A percentile compares a stretch with the other conserved stretches of the same genome.
Conservation (phyloP, 1,140 invertebrate species). For the Vanessa atalanta region DNA sequence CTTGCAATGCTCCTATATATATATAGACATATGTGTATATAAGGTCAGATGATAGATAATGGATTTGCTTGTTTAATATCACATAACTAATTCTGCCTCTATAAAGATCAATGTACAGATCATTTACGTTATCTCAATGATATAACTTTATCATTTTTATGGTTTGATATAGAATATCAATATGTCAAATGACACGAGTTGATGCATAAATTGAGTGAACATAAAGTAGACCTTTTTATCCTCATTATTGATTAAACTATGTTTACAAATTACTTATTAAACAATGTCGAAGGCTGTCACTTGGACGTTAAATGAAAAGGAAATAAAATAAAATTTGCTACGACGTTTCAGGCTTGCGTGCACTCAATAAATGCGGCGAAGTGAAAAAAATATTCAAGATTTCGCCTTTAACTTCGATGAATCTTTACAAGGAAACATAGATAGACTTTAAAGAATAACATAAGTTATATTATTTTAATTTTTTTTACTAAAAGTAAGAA, state of each 20-base stretch:
- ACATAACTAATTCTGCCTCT: constrained; percentile 16
- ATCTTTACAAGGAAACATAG: constrained; percentile 21
- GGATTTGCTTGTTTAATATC: constrained; percentile 4
- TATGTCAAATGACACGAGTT: not conserved
- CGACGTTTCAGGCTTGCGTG: constrained; percentile 23
- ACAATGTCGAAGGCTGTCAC: not conserved
- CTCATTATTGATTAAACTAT: not conserved
- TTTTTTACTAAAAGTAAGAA: no score
- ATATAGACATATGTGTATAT: constrained; percentile 14
- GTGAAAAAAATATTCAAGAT: constrained; percentile 31
- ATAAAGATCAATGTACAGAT: not conserved
- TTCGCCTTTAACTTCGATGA: constrained; percentile 25
- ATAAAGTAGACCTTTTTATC: not conserved
- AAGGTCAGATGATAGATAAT: constrained; percentile 24
- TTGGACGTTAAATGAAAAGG: constrained; percentile 13
- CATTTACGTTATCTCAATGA: constrained; percentile 7
- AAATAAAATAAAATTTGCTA: constrained; percentile 33
- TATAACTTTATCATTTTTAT: constrained; percentile 11
- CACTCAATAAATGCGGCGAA: constrained; percentile 10
- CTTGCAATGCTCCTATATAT: constrained; percentile 44
- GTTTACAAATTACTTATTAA: not conserved
- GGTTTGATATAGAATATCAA: not conserved
- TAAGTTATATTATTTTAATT: not conserved
- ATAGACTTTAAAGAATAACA: not conserved
- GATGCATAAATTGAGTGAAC: not conserved